These are phyloP conservation scores for Periparus ater DNA, from an alignment of 2,797 vertebrate genomes.

Conservation along the genomic window DNA sequence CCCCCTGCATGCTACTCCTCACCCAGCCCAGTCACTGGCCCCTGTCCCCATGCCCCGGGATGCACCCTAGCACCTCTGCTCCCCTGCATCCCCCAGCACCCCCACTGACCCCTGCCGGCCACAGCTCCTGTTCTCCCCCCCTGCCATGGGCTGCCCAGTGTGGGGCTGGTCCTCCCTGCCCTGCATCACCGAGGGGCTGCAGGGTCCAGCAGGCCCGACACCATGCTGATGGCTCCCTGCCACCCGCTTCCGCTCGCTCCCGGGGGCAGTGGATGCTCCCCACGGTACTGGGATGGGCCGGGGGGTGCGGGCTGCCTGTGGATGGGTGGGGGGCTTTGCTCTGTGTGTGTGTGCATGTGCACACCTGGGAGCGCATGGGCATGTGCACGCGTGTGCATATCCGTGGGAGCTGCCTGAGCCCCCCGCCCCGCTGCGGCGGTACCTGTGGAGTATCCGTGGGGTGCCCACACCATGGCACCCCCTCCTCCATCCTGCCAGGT, in stretches of 20 bases:
- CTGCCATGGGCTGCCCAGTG: rapidly evolving
- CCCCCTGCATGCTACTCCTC: slow-evolving; percentile 24
- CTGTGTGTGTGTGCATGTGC: not conserved
- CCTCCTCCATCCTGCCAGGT: not conserved
- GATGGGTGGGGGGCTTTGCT: not conserved
- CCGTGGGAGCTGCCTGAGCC: not conserved
- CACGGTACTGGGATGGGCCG: rapidly evolving
- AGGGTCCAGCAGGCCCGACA: not conserved
- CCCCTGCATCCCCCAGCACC: not conserved
- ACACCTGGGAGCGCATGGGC: not conserved
- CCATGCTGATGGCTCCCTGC: not conserved
- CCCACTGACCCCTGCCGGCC: not conserved
- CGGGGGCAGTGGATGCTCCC: not conserved
- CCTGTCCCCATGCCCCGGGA: not conserved
- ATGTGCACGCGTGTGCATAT: not conserved
- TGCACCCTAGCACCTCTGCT: not conserved
- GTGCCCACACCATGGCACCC: not conserved
- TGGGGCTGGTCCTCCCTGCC: not conserved
- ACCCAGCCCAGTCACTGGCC: not conserved
- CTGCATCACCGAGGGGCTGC: not conserved
- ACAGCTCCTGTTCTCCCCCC: not conserved
- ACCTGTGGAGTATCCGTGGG: not conserved
- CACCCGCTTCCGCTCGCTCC: not conserved
- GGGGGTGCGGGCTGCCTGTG: not conserved
- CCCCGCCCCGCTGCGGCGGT: not conserved